Percentiles rank a stretch among this genome's conserved stretches.
These are phyloP conservation scores for Girardia tigrina DNA, from an alignment of 2,888 invertebrate genomes.

Conservation along the genomic window DNA sequence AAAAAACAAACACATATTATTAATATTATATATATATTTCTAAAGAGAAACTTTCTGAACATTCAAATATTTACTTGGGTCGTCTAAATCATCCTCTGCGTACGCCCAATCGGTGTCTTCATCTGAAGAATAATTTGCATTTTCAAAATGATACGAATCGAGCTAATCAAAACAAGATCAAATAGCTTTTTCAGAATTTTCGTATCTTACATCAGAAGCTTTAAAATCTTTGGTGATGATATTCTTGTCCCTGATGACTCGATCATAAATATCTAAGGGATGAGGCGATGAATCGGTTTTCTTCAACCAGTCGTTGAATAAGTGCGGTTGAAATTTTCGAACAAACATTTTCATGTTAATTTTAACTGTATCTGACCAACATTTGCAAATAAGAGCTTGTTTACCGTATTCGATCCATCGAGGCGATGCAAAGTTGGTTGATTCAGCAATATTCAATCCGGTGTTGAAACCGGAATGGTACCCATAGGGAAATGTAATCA, in stretches of 20 bases:
- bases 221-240: not conserved
- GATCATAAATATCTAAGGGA: constrained; percentile 62
- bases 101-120: constrained; percentile 13
- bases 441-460: constrained; percentile 95
- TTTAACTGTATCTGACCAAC: constrained; percentile 57
- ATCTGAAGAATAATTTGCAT: not conserved
- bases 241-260: not conserved
- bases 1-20: no score
- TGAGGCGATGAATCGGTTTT: constrained; percentile 79
- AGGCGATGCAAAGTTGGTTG: constrained; percentile 90
- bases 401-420: constrained; percentile 98
- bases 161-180: not conserved
- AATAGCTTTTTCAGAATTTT: not conserved
- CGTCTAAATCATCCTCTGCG: not conserved
- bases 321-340: constrained; percentile 55
- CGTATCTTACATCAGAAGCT: constrained; percentile 12
- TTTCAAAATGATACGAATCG: not conserved
- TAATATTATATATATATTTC: no score
- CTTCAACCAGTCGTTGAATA: constrained; percentile 72
- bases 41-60: no score
- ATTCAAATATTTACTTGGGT: not conserved
- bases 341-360: constrained; percentile 99
- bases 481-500: constrained; percentile 96
- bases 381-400: constrained; percentile 38
- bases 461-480: constrained; percentile 97